A percentile compares a stretch with the other conserved stretches of the same genome.
These are phyloP conservation scores for Aphelinus atriplicis DNA, from an alignment of 1,140 invertebrate genomes.

Conservation along the genomic window DNA sequence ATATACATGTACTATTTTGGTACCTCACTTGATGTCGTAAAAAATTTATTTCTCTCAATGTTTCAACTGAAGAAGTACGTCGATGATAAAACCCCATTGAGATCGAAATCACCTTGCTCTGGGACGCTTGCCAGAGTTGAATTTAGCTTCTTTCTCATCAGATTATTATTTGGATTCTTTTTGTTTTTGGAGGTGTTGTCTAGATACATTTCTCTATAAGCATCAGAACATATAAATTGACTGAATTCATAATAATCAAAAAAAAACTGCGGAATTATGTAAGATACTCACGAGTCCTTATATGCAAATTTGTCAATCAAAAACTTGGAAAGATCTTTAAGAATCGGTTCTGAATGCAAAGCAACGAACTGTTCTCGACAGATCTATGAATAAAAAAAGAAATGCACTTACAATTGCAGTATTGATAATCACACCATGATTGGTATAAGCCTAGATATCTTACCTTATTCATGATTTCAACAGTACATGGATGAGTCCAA, in stretches of 20 bases:
- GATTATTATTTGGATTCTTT: constrained; percentile 54
- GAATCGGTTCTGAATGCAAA: constrained; percentile 91
- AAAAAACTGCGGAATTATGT: constrained; percentile 22
- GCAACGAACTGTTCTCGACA: constrained; percentile 96
- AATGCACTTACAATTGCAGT: neutral
- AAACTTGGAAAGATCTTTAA: constrained; percentile 87
- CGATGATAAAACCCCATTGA: constrained; percentile 79
- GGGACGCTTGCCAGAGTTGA: constrained; percentile 72
- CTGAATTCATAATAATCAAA: neutral
- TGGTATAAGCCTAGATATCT: neutral
- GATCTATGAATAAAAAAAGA: constrained; percentile 67
- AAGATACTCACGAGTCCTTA: constrained; percentile 45
- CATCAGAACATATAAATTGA: neutral
- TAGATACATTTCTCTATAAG: neutral
- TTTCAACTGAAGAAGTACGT: constrained; percentile 84
- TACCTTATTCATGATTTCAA: constrained; percentile 91
- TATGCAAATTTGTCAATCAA: constrained; percentile 74
- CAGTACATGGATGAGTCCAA: constrained; percentile 95
- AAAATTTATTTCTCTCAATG: neutral
- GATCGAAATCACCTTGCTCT: constrained; percentile 78
- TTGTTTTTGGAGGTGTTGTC: constrained; percentile 44
- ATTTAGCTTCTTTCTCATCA: constrained; percentile 72
- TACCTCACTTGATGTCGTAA: too few species aligned
- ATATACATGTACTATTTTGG: neutral
- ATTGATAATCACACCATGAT: neutral